These are phyloP conservation scores for Mimumesa dahlbomi DNA, from an alignment of 2,888 invertebrate species.

Conservation along the genomic window DNA sequence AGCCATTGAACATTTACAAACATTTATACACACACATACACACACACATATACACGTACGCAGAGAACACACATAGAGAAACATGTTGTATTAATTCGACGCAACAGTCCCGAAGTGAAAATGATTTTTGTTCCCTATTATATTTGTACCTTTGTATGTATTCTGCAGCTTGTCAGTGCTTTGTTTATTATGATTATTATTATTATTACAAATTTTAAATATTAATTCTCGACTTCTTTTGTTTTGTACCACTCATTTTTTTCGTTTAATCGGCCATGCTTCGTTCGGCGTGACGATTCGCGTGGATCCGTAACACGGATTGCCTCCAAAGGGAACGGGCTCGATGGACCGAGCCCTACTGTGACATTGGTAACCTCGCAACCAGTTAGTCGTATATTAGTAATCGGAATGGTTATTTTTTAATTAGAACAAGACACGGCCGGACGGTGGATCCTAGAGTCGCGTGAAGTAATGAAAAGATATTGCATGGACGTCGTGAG, in stretches of 20 bases:
- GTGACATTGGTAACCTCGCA: slow-evolving; percentile 54
- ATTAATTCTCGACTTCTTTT: slow-evolving; percentile 41
- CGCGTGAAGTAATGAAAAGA: neutral
- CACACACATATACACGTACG: slow-evolving; percentile 15
- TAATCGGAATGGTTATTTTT: slow-evolving; percentile 40
- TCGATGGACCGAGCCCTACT: slow-evolving; percentile 33
- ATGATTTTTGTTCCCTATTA: slow-evolving; percentile 61
- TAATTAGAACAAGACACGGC: slow-evolving; percentile 18
- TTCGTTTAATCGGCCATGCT: slow-evolving; percentile 23
- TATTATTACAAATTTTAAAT: slow-evolving; percentile 46
- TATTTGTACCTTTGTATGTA: slow-evolving; percentile 68
- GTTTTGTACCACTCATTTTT: slow-evolving; percentile 46
- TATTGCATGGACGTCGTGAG: neutral
- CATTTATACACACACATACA: slow-evolving; percentile 16
- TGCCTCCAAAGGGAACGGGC: slow-evolving; percentile 40
- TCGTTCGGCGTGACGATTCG: neutral
- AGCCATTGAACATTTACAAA: slow-evolving; percentile 9
- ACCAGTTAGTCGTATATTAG: slow-evolving; percentile 48
- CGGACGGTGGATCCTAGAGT: neutral
- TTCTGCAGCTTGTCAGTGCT: slow-evolving; percentile 67
- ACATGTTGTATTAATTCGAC: slow-evolving; percentile 47
- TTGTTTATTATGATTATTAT: slow-evolving; percentile 54
- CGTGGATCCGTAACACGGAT: slow-evolving; percentile 17
- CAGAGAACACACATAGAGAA: slow-evolving; percentile 12
- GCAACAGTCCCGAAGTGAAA: slow-evolving; percentile 39